These are phyloP conservation scores for Coregonus clupeaformis DNA, from an alignment of 2,113 vertebrate genomes.

Conservation along the genomic window DNA sequence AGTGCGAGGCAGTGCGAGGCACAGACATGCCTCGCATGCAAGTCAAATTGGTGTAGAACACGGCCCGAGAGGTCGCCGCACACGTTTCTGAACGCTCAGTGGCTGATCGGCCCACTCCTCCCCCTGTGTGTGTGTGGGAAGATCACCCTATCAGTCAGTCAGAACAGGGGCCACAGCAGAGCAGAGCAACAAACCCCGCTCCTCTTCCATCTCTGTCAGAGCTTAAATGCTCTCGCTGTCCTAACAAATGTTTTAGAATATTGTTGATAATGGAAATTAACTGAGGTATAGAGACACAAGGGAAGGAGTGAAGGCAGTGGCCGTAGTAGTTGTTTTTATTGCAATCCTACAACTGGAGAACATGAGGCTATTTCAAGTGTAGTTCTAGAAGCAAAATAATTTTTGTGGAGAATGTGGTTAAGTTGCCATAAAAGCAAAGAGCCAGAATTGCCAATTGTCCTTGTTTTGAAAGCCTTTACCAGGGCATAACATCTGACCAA, in stretches of 20 bases:
- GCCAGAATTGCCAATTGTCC: too few species aligned
- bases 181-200: slow-evolving; percentile 1
- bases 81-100: slow-evolving; percentile 19
- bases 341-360: background rate
- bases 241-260: slow-evolving; percentile 13
- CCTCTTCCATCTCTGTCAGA: slow-evolving; percentile 49
- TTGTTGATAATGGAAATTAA: slow-evolving; percentile 25
- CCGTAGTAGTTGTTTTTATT: background rate
- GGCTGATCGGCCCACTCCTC: slow-evolving; percentile 27
- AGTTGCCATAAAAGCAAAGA: too few species aligned
- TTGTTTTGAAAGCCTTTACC: too few species aligned
- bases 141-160: slow-evolving; percentile 33
- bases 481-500: too few species aligned
- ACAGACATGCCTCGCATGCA: slow-evolving; percentile 56
- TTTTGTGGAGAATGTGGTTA: background rate
- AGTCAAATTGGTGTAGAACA: slow-evolving; percentile 58
- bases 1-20: background rate
- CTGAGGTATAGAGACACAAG: background rate
- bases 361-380: background rate
- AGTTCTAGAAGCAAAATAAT: background rate
- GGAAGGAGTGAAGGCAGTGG: background rate
- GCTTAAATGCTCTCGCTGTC: slow-evolving; percentile 10
- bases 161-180: background rate
- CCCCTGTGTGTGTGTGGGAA: slow-evolving; percentile 18
- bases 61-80: slow-evolving; percentile 47